These are phyloP conservation scores for Piliocolobus tephrosceles DNA, from an alignment of 2,113 vertebrate species.

Conservation along the genomic window DNA sequence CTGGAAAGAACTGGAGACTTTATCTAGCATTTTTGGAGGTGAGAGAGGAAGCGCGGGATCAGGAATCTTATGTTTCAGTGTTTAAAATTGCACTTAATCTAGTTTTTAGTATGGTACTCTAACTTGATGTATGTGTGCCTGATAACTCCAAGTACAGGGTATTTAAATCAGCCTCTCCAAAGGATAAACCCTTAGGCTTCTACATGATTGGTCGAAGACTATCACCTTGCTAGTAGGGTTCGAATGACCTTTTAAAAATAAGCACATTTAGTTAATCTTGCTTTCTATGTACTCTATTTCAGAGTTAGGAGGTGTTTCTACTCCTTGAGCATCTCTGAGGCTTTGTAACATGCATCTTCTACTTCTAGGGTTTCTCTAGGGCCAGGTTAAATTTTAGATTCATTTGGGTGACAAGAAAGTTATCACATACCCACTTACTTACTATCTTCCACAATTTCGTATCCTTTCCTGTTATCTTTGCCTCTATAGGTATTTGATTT, in stretches of 20 bases:
- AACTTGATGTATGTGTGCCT: not conserved
- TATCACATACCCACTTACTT: not conserved
- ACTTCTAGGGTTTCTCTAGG: not conserved
- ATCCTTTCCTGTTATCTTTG: not conserved
- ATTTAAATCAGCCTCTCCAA: not conserved
- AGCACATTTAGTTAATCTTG: not conserved
- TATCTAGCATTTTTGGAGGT: not conserved
- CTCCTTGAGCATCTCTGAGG: not conserved
- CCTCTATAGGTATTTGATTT: not conserved
- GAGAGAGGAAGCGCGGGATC: not conserved
- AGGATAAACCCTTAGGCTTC: not conserved
- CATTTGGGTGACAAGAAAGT: not conserved
- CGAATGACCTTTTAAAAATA: not conserved
- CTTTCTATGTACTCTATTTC: not conserved
- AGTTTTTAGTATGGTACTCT: not conserved
- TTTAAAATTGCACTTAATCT: not conserved
- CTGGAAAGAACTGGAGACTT: constrained; percentile 3
- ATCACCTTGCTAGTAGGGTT: not conserved
- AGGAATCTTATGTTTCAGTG: not conserved
- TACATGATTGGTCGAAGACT: not conserved
- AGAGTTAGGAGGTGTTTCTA: not conserved
- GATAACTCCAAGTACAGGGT: not conserved
- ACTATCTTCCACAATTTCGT: not conserved
- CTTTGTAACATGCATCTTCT: not conserved
- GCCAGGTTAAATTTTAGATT: not conserved